Conservation (phyloP, 2,888 invertebrate species). For the Polydrusus cervinus region DNA sequence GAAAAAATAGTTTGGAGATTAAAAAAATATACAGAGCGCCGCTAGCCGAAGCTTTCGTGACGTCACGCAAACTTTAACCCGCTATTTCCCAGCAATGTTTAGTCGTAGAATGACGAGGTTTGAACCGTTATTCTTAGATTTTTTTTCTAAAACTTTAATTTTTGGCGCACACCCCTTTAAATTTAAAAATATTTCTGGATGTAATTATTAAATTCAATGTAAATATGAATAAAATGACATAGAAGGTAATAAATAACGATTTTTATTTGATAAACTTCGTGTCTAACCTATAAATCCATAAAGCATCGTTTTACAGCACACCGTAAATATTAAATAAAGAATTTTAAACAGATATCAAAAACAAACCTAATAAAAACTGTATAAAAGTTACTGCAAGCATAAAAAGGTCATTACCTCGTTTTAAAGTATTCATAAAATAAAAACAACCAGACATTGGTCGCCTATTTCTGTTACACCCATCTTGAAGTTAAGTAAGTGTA, state of each 20-base stretch:
- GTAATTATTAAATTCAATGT: too few species aligned
- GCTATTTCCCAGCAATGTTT: too few species aligned
- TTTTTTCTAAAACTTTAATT: too few species aligned
- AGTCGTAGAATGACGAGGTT: too few species aligned
- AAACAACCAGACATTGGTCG: constrained; percentile 2
- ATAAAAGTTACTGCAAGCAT: constrained; percentile 11
- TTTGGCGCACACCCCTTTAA: too few species aligned
- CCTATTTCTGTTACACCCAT: background rate
- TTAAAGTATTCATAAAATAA: constrained; percentile 5
- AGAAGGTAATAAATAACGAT: background rate
- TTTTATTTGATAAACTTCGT: background rate
- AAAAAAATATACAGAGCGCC: too few species aligned
- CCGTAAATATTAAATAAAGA: constrained; percentile 12
- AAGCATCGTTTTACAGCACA: background rate
- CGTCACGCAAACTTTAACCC: too few species aligned
- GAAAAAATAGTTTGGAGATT: too few species aligned
- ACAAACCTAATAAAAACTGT: constrained; percentile 4
- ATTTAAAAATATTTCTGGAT: too few species aligned
- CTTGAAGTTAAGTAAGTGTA: background rate
- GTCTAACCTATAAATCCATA: background rate
- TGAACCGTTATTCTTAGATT: too few species aligned
- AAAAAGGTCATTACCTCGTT: constrained; percentile 9
- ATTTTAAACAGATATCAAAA: background rate
- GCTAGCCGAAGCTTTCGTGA: too few species aligned
- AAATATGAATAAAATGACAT: background rate